These are phyloP conservation scores for Pteronura brasiliensis DNA, from an alignment of 2,113 vertebrate species.

Conservation along the genomic window DNA sequence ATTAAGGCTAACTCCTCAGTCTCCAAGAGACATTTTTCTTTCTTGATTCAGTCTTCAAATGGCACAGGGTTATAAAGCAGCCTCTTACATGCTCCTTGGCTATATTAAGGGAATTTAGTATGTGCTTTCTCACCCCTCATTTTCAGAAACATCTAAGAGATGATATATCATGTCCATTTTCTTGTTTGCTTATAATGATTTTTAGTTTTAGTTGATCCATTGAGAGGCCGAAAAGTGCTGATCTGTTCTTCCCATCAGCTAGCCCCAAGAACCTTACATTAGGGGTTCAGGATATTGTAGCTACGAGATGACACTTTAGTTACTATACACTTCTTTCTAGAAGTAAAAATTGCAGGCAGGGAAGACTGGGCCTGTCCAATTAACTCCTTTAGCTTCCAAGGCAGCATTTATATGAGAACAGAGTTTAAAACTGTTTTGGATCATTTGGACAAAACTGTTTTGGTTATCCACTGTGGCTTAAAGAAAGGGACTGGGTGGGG, in stretches of 20 bases:
- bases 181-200: not conserved
- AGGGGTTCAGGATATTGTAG: not conserved
- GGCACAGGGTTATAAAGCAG: not conserved
- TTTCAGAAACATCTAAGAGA: slow-evolving; percentile 27
- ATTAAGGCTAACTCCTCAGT: not conserved
- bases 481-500: not conserved
- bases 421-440: not conserved
- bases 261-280: not conserved
- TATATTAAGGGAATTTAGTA: not conserved
- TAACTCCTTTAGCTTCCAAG: slow-evolving; percentile 17
- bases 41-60: not conserved
- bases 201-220: not conserved
- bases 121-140: not conserved
- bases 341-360: not conserved
- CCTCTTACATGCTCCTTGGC: not conserved
- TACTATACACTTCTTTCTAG: not conserved
- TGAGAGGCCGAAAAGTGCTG: not conserved
- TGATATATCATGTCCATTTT: not conserved
- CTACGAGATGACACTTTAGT: slow-evolving; percentile 15
- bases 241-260: slow-evolving; percentile 28
- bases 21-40: not conserved
- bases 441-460: not conserved
- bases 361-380: not conserved
- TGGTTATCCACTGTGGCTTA: not conserved
- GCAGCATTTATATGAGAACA: not conserved